Evolutionary conservation across 2,888 invertebrate species (phyloP), one percentile per base, ranked within the genome.

Genomic region (Harmothoe impar): DNA sequence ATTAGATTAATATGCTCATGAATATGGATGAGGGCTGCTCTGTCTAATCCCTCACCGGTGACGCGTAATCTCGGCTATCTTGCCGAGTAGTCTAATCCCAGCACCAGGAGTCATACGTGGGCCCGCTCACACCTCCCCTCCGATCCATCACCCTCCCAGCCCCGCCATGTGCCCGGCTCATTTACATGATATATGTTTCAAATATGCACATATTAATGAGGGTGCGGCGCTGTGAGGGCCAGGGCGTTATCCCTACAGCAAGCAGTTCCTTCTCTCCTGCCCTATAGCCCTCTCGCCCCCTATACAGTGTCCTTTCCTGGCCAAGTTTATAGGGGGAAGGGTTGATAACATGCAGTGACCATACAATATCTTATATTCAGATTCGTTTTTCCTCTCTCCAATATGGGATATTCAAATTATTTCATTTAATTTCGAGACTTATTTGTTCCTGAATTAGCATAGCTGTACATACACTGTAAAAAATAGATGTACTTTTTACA

Each of bases 161-260:
- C 5, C 15, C 54, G 29, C 23, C 86, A 54, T 86, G 54, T 23
- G 86, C 54, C 86, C n/a, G n/a, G 56, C 29, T 29, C 54, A 86
- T 86, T 86, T 86, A 29, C 86, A 86, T 86, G 86, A 86, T 86
- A 86, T 86, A 86, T 86, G 86, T 86, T 86, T 86, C 54, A 86
- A 86, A 86, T 86, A 86, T 86, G 86, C 86, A 54, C 86, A 86
- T 86, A 86, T 86, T 86, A 81, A 81, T 43, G 81, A 81, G 25
- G 86, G 54, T 25, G 54, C 52, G 5, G 23, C 0, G 84, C 84
- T 1, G 33, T 3, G 72, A 15, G 5, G 72, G 72, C 29, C 15
- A 25, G 3, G 29, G 72, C 29, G 29, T 72, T 72, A 72, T 72
- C 72, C 72, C 29, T 20, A 31, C 20, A 25, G 77, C 77, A 31